phyloP scores from a whole-genome alignment of 2,888 invertebrate genomes.

The Dolichomitus sp. region DNA sequence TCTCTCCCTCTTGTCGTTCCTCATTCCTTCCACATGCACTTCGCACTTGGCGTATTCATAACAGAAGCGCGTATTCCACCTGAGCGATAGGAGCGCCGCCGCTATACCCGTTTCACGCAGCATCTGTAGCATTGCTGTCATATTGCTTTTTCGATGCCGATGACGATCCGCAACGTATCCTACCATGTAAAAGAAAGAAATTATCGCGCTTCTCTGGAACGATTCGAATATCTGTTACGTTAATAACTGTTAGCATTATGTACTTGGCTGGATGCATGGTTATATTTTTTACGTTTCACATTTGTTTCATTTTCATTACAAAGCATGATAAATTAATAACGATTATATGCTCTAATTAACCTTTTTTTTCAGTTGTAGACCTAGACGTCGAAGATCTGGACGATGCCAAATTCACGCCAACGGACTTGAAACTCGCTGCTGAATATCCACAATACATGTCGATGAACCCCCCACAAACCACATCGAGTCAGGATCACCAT shows the following conservation, averaged over 20 bases:
- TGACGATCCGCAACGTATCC: not conserved
- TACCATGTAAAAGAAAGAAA: not conserved
- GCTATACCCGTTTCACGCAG: not conserved
- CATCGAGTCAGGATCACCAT: constrained; percentile 73
- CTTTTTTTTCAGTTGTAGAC: constrained; percentile 54
- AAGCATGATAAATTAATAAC: not conserved
- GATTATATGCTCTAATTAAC: not conserved
- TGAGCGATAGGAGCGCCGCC: not conserved
- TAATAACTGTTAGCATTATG: not conserved
- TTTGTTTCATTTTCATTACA: not conserved
- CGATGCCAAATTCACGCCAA: constrained; percentile 59
- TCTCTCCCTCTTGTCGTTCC: constrained; percentile 19
- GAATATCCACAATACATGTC: constrained; percentile 17
- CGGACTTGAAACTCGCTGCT: constrained; percentile 31
- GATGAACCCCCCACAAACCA: constrained; percentile 57
- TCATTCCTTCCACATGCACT: constrained; percentile 24
- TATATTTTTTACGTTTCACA: not conserved
- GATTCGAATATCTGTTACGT: too few species aligned
- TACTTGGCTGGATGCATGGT: not conserved
- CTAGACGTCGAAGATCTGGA: constrained; percentile 63
- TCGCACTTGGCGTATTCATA: constrained; percentile 35
- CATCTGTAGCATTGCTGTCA: not conserved
- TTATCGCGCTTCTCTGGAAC: not conserved
- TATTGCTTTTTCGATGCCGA: constrained; percentile 8
- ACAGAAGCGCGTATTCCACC: constrained; percentile 34